These are phyloP conservation scores for Serripes groenlandicus DNA, from an alignment of 2,888 invertebrate genomes.

Conservation along the genomic window DNA sequence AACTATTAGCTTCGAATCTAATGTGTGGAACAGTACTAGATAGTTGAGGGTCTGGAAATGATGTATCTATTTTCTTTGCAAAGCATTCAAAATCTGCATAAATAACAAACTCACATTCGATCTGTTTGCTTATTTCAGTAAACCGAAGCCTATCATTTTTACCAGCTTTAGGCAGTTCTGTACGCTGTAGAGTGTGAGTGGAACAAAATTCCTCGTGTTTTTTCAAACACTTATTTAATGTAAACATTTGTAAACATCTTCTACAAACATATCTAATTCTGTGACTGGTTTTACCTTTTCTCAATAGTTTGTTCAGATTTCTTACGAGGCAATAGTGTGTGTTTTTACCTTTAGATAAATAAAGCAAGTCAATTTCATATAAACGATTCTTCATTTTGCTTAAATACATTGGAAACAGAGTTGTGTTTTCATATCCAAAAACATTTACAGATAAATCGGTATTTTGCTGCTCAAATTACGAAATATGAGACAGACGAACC, in stretches of 20 bases:
- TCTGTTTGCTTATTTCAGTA: neutral
- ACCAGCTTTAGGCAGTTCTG: constrained; percentile 2
- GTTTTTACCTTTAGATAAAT: neutral
- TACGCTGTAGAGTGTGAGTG: neutral
- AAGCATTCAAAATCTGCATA: constrained; percentile 4
- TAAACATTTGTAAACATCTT: constrained; percentile 9
- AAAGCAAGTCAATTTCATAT: constrained; percentile 16
- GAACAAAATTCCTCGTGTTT: constrained; percentile 17
- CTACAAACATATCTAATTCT: constrained; percentile 2
- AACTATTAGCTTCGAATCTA: neutral
- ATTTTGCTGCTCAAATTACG: constrained; percentile 32
- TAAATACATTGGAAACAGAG: constrained; percentile 14
- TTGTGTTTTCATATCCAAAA: constrained; percentile 23
- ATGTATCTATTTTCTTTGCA: neutral
- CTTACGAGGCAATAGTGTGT: constrained; percentile 29
- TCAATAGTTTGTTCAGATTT: constrained; percentile 16
- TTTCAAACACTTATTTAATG: neutral
- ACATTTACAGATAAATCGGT: constrained; percentile 6
- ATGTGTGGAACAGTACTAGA: neutral
- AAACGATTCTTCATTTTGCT: neutral
- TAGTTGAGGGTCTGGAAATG: neutral
- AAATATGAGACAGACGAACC: neutral
- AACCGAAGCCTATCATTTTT: neutral
- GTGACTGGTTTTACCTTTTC: neutral
- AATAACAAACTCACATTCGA: constrained; percentile 16